Percentiles rank a stretch among this genome's conserved stretches.
phyloP scores from a whole-genome alignment of 2,113 vertebrate genomes.

The Fulica atra region DNA sequence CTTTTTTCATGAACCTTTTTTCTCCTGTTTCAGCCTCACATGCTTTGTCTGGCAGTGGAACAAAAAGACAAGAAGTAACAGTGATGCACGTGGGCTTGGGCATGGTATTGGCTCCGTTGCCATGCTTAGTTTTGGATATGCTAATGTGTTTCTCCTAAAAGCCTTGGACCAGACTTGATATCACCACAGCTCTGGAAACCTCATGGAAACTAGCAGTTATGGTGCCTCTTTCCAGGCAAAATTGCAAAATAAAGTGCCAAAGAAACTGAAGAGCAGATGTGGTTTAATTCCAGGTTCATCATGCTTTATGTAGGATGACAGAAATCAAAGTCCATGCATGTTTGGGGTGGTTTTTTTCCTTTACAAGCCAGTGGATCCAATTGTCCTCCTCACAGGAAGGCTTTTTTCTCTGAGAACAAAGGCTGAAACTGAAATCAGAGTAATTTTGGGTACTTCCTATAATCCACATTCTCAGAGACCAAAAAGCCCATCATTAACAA shows the following conservation, averaged over 20 bases:
- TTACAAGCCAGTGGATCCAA: background rate
- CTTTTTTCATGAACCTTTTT: too few species aligned
- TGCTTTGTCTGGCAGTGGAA: background rate
- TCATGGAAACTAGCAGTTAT: background rate
- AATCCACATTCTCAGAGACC: background rate
- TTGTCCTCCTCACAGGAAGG: background rate
- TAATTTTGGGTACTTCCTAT: background rate
- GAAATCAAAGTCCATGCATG: background rate
- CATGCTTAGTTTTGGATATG: accelerated
- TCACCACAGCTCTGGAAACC: background rate
- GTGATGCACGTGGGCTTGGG: background rate
- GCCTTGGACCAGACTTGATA: background rate
- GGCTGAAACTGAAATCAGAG: background rate
- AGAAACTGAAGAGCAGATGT: background rate
- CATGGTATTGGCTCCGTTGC: background rate
- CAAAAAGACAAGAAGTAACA: background rate
- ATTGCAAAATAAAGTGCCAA: background rate
- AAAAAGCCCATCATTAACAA: background rate
- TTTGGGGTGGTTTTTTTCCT: background rate
- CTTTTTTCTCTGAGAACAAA: background rate
- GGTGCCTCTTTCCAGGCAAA: background rate
- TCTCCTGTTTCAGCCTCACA: background rate
- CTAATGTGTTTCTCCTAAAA: background rate
- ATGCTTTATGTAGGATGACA: background rate
- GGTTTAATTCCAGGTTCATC: background rate